Evolutionary conservation across 2,888 invertebrate species (phyloP).

Genomic region (Chrysodeixis includens): DNA sequence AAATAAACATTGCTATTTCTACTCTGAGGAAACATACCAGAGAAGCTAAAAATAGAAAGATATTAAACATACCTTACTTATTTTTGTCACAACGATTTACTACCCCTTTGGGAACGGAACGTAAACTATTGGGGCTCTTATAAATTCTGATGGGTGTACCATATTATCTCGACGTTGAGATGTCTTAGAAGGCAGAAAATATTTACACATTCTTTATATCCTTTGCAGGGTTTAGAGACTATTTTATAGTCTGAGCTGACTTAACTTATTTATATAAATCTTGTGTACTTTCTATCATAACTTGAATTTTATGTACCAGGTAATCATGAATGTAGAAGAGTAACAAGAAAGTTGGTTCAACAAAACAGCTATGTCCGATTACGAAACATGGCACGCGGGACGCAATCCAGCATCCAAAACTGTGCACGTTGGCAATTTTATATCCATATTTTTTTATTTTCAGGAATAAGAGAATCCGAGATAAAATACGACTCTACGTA

Average conservation of each 20-base stretch:
- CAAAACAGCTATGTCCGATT: conserved; percentile 50
- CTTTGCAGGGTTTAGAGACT: not conserved
- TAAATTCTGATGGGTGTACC: conserved; percentile 45
- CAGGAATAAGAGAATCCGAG: conserved; percentile 82
- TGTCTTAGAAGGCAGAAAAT: conserved; percentile 13
- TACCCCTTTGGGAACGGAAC: conserved; percentile 26
- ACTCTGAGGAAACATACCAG: conserved; percentile 4
- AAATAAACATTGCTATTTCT: not conserved
- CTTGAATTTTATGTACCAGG: conserved; percentile 32
- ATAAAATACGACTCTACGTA: conserved; percentile 85
- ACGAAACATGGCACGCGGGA: conserved; percentile 37
- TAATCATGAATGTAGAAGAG: conserved; percentile 20
- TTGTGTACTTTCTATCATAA: no score
- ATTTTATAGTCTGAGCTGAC: no score
- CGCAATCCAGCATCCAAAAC: conserved; percentile 56
- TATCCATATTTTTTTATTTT: conserved; percentile 80
- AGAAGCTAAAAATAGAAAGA: conserved; percentile 11
- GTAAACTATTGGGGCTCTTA: conserved; percentile 48
- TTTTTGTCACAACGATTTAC: conserved; percentile 42
- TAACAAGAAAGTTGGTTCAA: conserved; percentile 20
- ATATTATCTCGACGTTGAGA: conserved; percentile 13
- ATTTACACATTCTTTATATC: not conserved
- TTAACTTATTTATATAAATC: no score
- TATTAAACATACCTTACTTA: conserved; percentile 22
- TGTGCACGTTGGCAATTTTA: conserved; percentile 75